Conservation (phyloP, 2,113 vertebrate genomes). For the Laticauda laticaudata region DNA sequence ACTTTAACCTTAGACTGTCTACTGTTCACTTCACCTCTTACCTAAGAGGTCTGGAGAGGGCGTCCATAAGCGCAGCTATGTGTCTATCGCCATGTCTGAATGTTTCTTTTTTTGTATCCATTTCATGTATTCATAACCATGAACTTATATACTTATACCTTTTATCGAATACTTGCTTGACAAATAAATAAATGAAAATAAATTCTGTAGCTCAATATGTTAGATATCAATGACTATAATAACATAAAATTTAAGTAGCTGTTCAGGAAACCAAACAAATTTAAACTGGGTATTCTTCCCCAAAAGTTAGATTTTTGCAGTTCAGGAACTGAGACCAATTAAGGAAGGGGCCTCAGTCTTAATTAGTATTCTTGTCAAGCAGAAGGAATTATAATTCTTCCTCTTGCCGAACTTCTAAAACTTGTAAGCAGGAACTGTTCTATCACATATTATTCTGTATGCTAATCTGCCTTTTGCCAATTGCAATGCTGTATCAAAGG, state of each 20-base stretch:
- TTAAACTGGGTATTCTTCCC: constrained; percentile 17
- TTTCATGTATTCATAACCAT: too few relatives aligned
- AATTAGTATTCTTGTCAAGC: constrained; percentile 38
- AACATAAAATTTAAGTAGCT: neutral
- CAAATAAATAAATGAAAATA: too few relatives aligned
- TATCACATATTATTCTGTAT: neutral
- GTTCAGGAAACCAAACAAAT: neutral
- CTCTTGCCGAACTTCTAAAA: neutral
- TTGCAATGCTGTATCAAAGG: constrained; percentile 20
- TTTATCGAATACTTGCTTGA: too few relatives aligned
- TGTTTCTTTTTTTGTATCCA: too few relatives aligned
- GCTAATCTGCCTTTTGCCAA: constrained; percentile 14
- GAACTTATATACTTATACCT: too few relatives aligned
- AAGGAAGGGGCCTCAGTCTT: constrained; percentile 38
- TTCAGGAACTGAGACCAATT: constrained; percentile 28
- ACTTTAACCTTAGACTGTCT: too few relatives aligned
- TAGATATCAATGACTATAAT: neutral
- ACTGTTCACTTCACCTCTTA: too few relatives aligned
- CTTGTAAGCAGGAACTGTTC: neutral
- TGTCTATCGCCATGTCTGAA: too few relatives aligned
- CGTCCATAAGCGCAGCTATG: too few relatives aligned
- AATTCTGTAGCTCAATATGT: neutral
- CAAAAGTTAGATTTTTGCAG: constrained; percentile 32
- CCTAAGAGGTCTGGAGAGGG: too few relatives aligned
- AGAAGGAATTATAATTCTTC: constrained; percentile 20